A percentile compares a stretch with the other conserved stretches of the same genome.
Evolutionary conservation across 2,797 vertebrate genomes (phyloP).

Genomic region (Mormyrops attenuatus): DNA sequence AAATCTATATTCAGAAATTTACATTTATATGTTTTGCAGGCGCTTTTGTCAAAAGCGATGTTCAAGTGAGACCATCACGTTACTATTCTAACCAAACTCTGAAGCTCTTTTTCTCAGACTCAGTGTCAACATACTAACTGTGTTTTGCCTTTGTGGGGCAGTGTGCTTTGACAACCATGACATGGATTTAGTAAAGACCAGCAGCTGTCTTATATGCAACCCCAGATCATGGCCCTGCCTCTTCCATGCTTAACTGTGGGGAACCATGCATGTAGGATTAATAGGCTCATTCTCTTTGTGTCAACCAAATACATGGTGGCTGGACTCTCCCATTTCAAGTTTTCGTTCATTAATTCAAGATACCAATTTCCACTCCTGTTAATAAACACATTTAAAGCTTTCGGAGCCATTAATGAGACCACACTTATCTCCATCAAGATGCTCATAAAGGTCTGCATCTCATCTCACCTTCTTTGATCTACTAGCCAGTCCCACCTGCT

Average conservation of each 20-base stretch:
- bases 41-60: not conserved
- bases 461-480: not conserved
- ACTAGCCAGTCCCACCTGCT: not conserved
- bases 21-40: not conserved
- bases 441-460: not conserved
- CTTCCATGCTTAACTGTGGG: not conserved
- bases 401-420: not conserved
- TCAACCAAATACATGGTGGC: not conserved
- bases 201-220: not conserved
- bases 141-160: not conserved
- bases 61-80: no score
- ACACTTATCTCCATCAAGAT: not conserved
- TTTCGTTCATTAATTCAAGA: not conserved
- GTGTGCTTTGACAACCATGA: not conserved
- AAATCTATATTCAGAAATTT: no score
- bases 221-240: not conserved
- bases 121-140: not conserved
- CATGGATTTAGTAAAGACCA: not conserved
- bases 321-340: not conserved
- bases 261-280: no score
- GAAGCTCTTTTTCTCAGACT: not conserved
- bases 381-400: not conserved
- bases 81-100: no score
- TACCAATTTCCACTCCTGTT: not conserved
- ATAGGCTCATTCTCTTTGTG: no score